Evolutionary conservation across 2,113 vertebrate species (phyloP), one percentile per base, ranked within the genome.

Genomic region (Microcebus murinus): DNA sequence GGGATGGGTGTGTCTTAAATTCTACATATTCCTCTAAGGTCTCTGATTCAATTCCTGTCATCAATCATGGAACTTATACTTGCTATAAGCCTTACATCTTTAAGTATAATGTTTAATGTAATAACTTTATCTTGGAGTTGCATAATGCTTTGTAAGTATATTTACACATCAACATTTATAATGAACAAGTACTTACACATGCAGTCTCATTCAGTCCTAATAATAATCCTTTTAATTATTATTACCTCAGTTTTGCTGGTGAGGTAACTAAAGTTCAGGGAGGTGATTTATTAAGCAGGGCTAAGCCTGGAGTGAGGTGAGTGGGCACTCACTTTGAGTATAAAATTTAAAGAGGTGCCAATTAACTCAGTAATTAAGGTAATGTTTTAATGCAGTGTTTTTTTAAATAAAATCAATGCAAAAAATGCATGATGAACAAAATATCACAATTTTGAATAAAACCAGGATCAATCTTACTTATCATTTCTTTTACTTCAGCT

Each of bases 41-140:
- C 31, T 73, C 74, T 39, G 57, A n/a, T 73, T 95, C 59, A 76
- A 5, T 95, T 96, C 95, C 83, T 94, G 3, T 77, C 52, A 68
- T 87, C 85, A 83, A 9, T 90, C 61, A 39, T 1, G 39, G 63
- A 42, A 67, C 77, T 94, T 74, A 83, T 0, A 29, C 71, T 85
- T 88, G 77, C 67, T 11, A 17, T 94, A 68, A 70, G n/a, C n/a
- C 57, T 76, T 45, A 21, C n/a, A 25, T 87, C 70, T 94, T 92
- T 91, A 87, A 91, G 52, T 80, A 83, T 34, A 80, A 34, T 96
- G 89, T 86, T 98, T 96, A 90, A 96, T 94, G 23, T 50, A 81
- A 70, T 65, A 93, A 93, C 84, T 96, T 93, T 61, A 71, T 93
- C 77, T 84, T 71, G 68, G 65, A 67, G 27, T 63, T 67, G 34